phyloP scores from a whole-genome alignment of 2,113 vertebrate genomes.

The Ovibos moschatus region DNA sequence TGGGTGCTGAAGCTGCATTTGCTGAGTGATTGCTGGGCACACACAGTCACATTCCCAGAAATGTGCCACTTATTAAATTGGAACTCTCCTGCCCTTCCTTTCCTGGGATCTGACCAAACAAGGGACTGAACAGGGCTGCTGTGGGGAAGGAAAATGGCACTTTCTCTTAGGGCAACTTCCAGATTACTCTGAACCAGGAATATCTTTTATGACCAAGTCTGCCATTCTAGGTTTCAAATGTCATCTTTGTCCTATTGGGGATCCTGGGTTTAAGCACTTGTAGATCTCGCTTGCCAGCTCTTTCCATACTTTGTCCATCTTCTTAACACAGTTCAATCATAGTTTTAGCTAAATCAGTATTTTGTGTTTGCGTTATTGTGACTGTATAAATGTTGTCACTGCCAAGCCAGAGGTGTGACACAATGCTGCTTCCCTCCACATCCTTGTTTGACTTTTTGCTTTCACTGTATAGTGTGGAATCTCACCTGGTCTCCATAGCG shows the following conservation, averaged over 20 bases:
- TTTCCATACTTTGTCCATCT: neutral
- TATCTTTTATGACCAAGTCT: neutral
- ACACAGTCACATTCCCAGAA: neutral
- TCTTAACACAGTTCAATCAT: neutral
- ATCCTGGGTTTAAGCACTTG: neutral
- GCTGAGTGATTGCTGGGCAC: neutral
- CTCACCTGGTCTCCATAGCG: neutral
- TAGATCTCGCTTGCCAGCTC: neutral
- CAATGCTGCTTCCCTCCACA: neutral
- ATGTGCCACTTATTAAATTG: neutral
- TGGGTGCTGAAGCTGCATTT: neutral
- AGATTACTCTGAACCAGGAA: neutral
- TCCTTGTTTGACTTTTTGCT: neutral
- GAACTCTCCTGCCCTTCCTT: neutral
- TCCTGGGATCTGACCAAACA: neutral
- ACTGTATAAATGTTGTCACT: neutral
- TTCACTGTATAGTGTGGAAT: accelerated
- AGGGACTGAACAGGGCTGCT: neutral
- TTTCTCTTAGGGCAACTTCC: neutral
- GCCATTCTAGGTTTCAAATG: neutral
- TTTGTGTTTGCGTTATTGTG: neutral
- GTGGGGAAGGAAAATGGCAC: accelerated
- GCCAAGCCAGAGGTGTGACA: neutral
- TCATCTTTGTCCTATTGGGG: neutral
- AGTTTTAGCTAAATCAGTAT: neutral